A percentile compares a stretch with the other conserved stretches of the same genome.
These are phyloP conservation scores for Trissoscelio sp. DNA, from an alignment of 2,888 invertebrate genomes.

Conservation along the genomic window DNA sequence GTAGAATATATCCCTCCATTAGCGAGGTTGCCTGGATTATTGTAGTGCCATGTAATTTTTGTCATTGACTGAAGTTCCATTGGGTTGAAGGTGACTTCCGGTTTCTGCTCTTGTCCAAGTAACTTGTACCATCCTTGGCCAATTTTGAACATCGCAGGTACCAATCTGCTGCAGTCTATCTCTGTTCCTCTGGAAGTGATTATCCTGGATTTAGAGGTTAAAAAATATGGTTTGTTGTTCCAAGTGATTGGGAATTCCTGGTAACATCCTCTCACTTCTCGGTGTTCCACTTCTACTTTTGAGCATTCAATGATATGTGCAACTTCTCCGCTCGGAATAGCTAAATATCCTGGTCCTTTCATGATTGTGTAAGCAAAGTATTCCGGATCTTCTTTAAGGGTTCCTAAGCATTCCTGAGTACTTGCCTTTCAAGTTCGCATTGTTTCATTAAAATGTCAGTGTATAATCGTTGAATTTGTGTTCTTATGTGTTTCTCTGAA, in stretches of 20 bases:
- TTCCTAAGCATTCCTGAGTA: constrained; percentile 71
- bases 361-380: constrained; percentile 71
- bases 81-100: constrained; percentile 14
- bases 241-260: constrained; percentile 57
- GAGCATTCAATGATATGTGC: constrained; percentile 73
- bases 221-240: constrained; percentile 3
- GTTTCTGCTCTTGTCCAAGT: not conserved
- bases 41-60: too few relatives aligned
- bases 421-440: constrained; percentile 72
- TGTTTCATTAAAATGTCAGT: constrained; percentile 68
- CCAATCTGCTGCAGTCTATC: too few relatives aligned
- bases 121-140: too few relatives aligned
- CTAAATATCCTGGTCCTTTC: constrained; percentile 73
- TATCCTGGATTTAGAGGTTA: not conserved
- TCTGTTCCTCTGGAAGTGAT: not conserved
- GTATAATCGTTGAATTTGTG: constrained; percentile 66
- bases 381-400: constrained; percentile 71
- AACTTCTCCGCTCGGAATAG: constrained; percentile 72
- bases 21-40: too few relatives aligned
- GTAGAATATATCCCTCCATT: too few relatives aligned
- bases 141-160: too few relatives aligned
- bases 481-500: constrained; percentile 71
- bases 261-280: constrained; percentile 67
- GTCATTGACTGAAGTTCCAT: not conserved
- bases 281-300: not conserved